These are phyloP conservation scores for Cricetomys ansorgei DNA, from an alignment of 2,113 vertebrate genomes.

Conservation along the genomic window DNA sequence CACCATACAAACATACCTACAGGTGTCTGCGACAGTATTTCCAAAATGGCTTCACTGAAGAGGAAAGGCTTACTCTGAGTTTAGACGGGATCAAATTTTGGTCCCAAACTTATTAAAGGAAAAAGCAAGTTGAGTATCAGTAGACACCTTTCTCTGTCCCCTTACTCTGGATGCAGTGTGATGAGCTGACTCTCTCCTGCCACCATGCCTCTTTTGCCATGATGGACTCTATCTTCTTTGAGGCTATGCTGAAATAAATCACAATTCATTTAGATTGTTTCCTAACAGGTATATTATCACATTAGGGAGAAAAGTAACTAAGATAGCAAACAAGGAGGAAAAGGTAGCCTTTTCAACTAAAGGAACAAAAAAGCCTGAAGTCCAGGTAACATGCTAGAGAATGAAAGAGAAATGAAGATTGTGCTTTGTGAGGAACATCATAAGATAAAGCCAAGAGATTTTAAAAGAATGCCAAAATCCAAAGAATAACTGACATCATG, in stretches of 20 bases:
- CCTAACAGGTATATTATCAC: not conserved
- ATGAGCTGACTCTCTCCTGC: not conserved
- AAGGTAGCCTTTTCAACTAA: not conserved
- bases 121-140: not conserved
- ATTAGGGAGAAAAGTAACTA: not conserved
- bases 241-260: too few species aligned
- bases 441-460: not conserved
- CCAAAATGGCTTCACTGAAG: not conserved
- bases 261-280: not conserved
- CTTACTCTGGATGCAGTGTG: not conserved
- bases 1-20: not conserved
- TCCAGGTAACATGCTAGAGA: not conserved
- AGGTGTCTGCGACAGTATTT: not conserved
- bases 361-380: not conserved
- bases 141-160: too few species aligned
- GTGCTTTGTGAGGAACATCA: not conserved
- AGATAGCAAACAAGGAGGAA: not conserved
- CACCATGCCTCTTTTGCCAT: accelerated
- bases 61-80: not conserved
- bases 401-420: not conserved
- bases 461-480: not conserved
- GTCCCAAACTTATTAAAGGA: not conserved
- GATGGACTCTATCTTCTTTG: too few species aligned
- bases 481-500: not conserved
- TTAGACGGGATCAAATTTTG: too few species aligned